phyloP scores from a whole-genome alignment of 2,797 vertebrate species.

The Rhinophrynus dorsalis region DNA sequence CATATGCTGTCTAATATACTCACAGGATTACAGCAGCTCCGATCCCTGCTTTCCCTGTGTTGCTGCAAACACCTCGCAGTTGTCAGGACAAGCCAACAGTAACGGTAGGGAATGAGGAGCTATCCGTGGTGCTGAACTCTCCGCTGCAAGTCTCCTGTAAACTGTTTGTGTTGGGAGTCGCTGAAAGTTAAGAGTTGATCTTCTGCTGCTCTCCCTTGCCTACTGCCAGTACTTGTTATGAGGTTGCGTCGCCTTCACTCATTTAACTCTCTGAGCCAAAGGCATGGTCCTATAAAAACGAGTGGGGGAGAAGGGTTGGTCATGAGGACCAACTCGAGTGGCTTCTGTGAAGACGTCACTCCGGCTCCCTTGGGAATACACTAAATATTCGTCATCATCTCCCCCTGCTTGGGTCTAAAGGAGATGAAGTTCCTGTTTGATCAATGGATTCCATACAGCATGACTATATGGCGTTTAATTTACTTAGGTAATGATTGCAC shows the following conservation, averaged over 20 bases:
- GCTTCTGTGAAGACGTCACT: conserved; percentile 79
- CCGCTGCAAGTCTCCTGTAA: conserved; percentile 18
- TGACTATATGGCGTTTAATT: conserved; percentile 22
- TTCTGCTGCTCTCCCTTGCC: conserved; percentile 19
- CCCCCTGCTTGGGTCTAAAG: conserved; percentile 62
- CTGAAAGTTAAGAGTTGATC: background rate
- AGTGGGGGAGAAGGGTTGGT: conserved; percentile 67
- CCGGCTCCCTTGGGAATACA: conserved; percentile 68
- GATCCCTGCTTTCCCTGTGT: background rate
- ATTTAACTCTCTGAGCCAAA: conserved; percentile 66
- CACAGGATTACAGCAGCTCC: background rate
- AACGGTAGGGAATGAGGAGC: conserved; percentile 44
- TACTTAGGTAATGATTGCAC: conserved; percentile 35
- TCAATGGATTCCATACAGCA: conserved; percentile 54
- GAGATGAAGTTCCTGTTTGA: conserved; percentile 65
- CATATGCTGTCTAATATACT: no score
- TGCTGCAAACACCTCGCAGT: background rate
- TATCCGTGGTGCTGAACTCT: conserved; percentile 68
- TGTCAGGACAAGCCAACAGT: background rate
- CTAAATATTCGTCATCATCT: conserved; percentile 66
- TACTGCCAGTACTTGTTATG: conserved; percentile 32
- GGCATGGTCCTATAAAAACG: conserved; percentile 86
- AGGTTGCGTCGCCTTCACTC: conserved; percentile 48
- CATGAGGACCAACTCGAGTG: conserved; percentile 50
- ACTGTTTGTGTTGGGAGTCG: background rate